Conservation (phyloP, 1,140 invertebrate species). For the Brachionus angularis region DNA sequence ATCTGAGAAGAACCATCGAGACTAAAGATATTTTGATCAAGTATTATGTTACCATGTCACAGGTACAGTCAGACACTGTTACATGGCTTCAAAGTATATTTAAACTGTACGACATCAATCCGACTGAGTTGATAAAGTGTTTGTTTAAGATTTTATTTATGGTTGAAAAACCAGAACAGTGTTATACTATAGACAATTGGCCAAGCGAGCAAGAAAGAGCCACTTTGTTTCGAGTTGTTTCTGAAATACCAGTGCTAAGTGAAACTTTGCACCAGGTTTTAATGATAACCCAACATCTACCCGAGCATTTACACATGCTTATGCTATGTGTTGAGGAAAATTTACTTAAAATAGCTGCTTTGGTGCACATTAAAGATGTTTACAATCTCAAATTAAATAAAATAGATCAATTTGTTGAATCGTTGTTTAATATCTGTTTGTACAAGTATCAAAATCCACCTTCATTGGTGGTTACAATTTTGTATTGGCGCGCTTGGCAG, state of each 20-base stretch:
- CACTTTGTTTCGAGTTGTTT: slow-evolving; percentile 69
- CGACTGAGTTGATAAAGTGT: slow-evolving; percentile 47
- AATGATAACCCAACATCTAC: slow-evolving; percentile 23
- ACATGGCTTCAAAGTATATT: slow-evolving; percentile 20
- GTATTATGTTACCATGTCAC: slow-evolving; percentile 68
- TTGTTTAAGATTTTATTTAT: slow-evolving; percentile 81
- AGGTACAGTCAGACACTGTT: slow-evolving; percentile 71
- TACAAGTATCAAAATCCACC: slow-evolving; percentile 70
- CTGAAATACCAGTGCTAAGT: slow-evolving; percentile 78
- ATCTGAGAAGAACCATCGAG: neutral
- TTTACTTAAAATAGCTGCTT: slow-evolving; percentile 31
- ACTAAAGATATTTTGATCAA: slow-evolving; percentile 58
- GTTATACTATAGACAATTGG: slow-evolving; percentile 88
- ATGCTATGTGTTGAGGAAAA: slow-evolving; percentile 42
- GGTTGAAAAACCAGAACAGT: slow-evolving; percentile 72
- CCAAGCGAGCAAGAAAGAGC: slow-evolving; percentile 73
- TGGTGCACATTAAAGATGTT: slow-evolving; percentile 28
- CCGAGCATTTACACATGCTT: slow-evolving; percentile 27
- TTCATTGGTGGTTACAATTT: slow-evolving; percentile 77
- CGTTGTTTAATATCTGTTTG: slow-evolving; percentile 40
- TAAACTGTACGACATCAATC: slow-evolving; percentile 22
- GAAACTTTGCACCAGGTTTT: slow-evolving; percentile 66
- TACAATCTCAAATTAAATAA: slow-evolving; percentile 5
- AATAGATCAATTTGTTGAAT: slow-evolving; percentile 35
- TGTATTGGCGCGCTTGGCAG: slow-evolving; percentile 91